Conservation (phyloP, 2,888 invertebrate genomes). For the Mesodorylaimus sp. region DNA sequence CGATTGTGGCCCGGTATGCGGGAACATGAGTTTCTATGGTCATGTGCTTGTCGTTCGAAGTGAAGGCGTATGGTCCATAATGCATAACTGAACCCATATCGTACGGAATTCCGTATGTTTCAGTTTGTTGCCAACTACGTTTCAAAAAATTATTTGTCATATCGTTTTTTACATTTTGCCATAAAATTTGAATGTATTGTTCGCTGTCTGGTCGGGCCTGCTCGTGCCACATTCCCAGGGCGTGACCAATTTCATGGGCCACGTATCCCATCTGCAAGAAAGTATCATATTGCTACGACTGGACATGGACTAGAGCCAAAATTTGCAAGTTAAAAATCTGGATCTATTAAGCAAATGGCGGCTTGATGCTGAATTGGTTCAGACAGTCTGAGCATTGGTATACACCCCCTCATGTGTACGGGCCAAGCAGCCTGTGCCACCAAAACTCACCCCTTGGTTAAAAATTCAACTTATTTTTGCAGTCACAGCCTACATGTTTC, state of each 20-base stretch:
- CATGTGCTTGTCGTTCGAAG: conserved; percentile 20
- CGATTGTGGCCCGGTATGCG: conserved; percentile 25
- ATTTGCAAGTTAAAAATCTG: no score
- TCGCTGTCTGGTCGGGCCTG: conserved; percentile 22
- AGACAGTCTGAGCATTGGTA: neutral
- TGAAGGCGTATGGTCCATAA: conserved; percentile 25
- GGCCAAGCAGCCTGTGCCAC: no score
- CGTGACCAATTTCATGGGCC: conserved; percentile 24
- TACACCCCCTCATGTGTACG: neutral
- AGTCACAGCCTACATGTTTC: conserved; percentile 14
- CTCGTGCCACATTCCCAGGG: conserved; percentile 19
- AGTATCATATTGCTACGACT: no score
- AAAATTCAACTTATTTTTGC: no score
- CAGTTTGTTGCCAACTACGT: conserved; percentile 15
- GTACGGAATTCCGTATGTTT: conserved; percentile 20
- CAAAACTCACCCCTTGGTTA: no score
- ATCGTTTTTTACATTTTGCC: conserved; percentile 20
- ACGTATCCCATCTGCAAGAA: conserved; percentile 23
- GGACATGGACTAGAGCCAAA: no score
- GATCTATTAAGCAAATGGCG: no score
- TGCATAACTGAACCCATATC: conserved; percentile 24
- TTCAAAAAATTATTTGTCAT: conserved; percentile 24
- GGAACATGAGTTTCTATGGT: conserved; percentile 24
- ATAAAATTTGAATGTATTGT: conserved; percentile 15
- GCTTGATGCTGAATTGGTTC: neutral